Percentiles rank a stretch among this genome's conserved stretches.
These are phyloP conservation scores for Eristalis arbustorum DNA, from an alignment of 2,888 invertebrate species.

Conservation along the genomic window DNA sequence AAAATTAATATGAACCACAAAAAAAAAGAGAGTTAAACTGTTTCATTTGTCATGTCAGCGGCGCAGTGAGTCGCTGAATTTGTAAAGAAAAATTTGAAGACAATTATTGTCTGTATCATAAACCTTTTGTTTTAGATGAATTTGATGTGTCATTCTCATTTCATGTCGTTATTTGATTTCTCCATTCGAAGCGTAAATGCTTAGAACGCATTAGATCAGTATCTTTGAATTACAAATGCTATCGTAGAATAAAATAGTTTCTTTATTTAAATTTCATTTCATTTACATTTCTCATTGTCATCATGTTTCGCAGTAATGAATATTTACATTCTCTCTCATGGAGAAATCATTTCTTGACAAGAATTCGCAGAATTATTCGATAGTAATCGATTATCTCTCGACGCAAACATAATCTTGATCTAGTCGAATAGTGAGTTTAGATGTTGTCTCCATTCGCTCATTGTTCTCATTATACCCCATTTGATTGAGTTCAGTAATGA, in stretches of 20 bases:
- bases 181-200: constrained; percentile 17
- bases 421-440: background rate
- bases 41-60: constrained; percentile 14
- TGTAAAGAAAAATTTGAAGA: background rate
- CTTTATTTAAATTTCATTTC: background rate
- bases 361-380: constrained; percentile 49
- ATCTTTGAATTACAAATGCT: constrained; percentile 27
- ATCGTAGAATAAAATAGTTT: constrained; percentile 37
- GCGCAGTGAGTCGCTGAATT: background rate
- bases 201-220: constrained; percentile 50
- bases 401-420: background rate
- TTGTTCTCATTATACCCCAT: too few species aligned
- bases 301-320: constrained; percentile 1
- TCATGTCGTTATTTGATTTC: constrained; percentile 39
- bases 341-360: constrained; percentile 7
- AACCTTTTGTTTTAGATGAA: constrained; percentile 2
- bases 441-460: too few species aligned
- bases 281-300: constrained; percentile 32
- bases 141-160: constrained; percentile 34
- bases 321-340: background rate
- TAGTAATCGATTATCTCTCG: background rate
- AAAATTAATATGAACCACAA: background rate
- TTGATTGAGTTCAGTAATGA: too few species aligned
- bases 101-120: background rate
- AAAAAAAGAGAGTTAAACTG: background rate